Conservation (phyloP, 2,113 vertebrate genomes). For the Bambusicola thoracicus region DNA sequence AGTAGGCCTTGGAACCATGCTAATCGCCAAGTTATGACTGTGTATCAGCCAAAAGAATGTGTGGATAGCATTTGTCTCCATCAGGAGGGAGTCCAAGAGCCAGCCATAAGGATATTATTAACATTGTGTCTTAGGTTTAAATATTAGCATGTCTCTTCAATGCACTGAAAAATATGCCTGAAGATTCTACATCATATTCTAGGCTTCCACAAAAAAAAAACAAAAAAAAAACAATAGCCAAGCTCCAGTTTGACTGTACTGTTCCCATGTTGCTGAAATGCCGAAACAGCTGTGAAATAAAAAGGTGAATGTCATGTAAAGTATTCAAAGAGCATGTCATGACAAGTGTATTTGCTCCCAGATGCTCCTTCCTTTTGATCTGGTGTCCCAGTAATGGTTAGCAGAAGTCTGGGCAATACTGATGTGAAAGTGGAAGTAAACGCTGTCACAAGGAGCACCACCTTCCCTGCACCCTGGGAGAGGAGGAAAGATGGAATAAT, state of each 20-base stretch:
- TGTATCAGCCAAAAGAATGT: neutral
- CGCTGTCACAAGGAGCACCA: neutral
- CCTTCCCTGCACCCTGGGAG: neutral
- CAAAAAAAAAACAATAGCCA: neutral
- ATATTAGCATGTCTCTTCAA: neutral
- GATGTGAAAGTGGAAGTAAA: neutral
- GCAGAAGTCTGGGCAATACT: neutral
- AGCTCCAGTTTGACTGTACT: neutral
- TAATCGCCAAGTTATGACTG: slow-evolving; percentile 44
- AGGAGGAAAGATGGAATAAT: neutral
- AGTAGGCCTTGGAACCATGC: neutral
- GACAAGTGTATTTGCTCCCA: neutral
- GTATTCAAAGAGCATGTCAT: neutral
- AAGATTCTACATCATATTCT: neutral
- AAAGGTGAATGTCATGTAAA: neutral
- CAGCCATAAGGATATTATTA: slow-evolving; percentile 6
- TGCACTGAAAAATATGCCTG: neutral
- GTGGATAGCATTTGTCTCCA: slow-evolving; percentile 33
- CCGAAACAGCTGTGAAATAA: neutral
- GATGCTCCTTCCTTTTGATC: neutral
- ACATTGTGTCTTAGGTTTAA: slow-evolving; percentile 8
- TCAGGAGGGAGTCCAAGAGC: neutral
- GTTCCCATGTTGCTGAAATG: neutral
- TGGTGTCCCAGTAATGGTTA: neutral
- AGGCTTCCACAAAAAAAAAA: neutral